Evolutionary conservation across 2,797 vertebrate species (phyloP).

Genomic region (Aldrovandia affinis): DNA sequence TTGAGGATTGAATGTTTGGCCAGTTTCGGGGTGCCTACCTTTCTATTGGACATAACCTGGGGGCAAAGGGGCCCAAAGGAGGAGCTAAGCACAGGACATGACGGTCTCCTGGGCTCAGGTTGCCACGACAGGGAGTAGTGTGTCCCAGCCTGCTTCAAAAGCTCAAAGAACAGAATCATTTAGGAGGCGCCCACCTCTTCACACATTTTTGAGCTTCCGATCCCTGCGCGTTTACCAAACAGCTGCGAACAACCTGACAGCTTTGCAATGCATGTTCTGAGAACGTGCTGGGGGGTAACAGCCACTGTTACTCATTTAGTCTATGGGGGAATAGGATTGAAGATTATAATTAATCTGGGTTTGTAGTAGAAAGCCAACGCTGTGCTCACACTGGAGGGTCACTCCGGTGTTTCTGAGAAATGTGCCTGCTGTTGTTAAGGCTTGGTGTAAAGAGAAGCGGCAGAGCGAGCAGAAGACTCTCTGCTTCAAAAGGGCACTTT

Average conservation of each 20-base stretch:
- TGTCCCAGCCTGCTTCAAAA: not conserved
- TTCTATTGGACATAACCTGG: not conserved
- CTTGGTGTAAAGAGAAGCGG: not conserved
- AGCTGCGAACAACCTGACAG: no score
- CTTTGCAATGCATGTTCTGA: not conserved
- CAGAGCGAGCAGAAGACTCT: slow-evolving; percentile 19
- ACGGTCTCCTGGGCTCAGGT: not conserved
- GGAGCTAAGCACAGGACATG: not conserved
- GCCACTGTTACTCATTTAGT: not conserved
- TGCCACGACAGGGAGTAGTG: not conserved
- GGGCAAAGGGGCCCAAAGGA: not conserved
- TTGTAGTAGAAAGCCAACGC: not conserved
- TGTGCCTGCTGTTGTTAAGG: not conserved
- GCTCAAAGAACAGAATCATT: not conserved
- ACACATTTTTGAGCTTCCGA: not conserved
- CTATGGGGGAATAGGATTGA: not conserved
- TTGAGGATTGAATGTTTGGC: no score
- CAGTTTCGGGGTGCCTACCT: no score
- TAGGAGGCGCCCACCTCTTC: not conserved
- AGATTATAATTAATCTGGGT: not conserved
- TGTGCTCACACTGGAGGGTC: not conserved
- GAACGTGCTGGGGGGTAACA: not conserved
- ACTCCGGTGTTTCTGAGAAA: not conserved
- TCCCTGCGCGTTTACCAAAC: not conserved
- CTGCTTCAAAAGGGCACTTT: slow-evolving; percentile 4